A percentile compares a stretch with the other conserved stretches of the same genome.
These are phyloP conservation scores for Corvus hawaiiensis DNA, from an alignment of 2,113 vertebrate genomes.

Conservation along the genomic window DNA sequence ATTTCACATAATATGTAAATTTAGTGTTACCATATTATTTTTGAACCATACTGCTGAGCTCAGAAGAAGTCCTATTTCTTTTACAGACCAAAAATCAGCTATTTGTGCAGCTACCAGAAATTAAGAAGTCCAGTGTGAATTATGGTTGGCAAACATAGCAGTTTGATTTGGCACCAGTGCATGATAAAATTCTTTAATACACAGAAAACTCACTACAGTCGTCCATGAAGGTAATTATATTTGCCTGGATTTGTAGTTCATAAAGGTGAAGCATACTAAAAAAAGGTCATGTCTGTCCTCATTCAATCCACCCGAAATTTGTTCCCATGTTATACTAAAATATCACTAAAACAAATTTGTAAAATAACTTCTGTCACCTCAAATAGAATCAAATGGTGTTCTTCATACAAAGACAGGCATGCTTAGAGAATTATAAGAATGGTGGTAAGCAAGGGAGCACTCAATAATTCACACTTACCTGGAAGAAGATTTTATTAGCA, in stretches of 20 bases:
- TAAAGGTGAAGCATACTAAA: neutral
- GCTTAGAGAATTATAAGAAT: neutral
- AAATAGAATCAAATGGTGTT: neutral
- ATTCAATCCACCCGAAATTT: neutral
- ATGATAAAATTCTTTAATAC: neutral
- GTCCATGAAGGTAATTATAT: neutral
- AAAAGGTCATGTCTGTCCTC: neutral
- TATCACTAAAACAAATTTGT: neutral
- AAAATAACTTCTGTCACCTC: neutral
- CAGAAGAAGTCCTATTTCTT: neutral
- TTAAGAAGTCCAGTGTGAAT: neutral
- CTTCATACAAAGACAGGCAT: neutral
- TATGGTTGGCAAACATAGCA: neutral
- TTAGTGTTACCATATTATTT: neutral
- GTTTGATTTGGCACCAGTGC: neutral
- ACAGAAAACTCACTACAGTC: neutral
- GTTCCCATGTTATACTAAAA: neutral
- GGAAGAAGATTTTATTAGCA: neutral
- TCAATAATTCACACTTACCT: neutral
- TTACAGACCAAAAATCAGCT: neutral
- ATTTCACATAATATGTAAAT: neutral
- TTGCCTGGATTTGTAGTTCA: neutral
- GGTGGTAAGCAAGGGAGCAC: neutral
- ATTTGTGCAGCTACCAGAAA: neutral
- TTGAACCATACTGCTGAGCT: neutral